Evolutionary conservation across 64 coral and sea anemone species (phyloP), one percentile per base, ranked within the genome.

Genomic region (Actinia tenebrosa): DNA sequence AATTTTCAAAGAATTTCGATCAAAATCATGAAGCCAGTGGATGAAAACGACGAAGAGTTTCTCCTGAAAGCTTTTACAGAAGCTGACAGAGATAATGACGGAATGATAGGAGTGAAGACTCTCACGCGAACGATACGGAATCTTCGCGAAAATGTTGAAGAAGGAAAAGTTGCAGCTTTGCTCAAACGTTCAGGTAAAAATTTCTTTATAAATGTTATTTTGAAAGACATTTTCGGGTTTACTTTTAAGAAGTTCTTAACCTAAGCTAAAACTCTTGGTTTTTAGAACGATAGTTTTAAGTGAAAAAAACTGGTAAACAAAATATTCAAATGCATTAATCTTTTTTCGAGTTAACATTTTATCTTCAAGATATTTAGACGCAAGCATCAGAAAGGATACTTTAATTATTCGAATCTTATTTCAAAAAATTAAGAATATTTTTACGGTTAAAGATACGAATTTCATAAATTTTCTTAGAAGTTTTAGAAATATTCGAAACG

Each of bases 71-170:
- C 83, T 86, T 96, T 93, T 86, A 53, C 82, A 11, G 78, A 88
- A n/a, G 89, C 62, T 30, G 94, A 96, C 72, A 63, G 52, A 17
- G 88, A 93, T 60, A 71, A 89, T 1, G 86, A 96, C 68, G 94
- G 94, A 10, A 81, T 88, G 22, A 93, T 96, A 84, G 89, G 83
- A 43, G 50, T 84, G n/a, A 90, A 79, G 27, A 85, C 92, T 13
- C 50, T 96, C 3, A 64, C 71, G 62, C 79, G 84, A 37, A 91
- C 91, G 19, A 86, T 96, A 44, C 86, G 60, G 22, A 84, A 78
- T 50, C 89, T 93, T 80, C 91, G 91, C 52, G 91, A 93, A 61
- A 87, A 86, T 44, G 42, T 93, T 3, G 86, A 86, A 64, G 88
- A 97, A 27, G 91, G 77, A 53, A 87, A 92, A 85, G 30, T 97